Evolutionary conservation across 2,113 vertebrate species (phyloP), one percentile per base, ranked within the genome.

Genomic region (Octodon degus): DNA sequence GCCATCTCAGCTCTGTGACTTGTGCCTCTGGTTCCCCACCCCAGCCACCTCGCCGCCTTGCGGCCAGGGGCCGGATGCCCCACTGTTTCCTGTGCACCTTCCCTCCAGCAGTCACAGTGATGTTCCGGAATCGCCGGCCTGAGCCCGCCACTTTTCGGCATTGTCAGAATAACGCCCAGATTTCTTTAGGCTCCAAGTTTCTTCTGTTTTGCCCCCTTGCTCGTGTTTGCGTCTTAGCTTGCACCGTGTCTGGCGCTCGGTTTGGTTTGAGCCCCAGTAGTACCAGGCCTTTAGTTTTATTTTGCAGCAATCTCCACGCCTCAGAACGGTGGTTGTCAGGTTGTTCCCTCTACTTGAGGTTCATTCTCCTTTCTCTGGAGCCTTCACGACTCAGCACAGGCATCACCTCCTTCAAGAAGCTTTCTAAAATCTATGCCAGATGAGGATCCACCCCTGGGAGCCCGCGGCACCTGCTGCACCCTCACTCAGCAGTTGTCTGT

Each of bases 331-430:
- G 37, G 17, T 12, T 43, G 4, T 30, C 85, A 65, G n/a, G 63
- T 89, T 12, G 40, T 72, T 84, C 17, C 32, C 63, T 90, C 1
- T 65, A 65, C 65, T 50, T 90, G 60, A 53, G 85, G 40, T 63
- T 32, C 87, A 76, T 25, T 24, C 5, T 11, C 40, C 8, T 50
- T 62, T 14, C 27, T 60, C n/a, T 27, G 13, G 65, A 58, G 8
- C 55, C 30, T 22, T 82, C 20, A 10, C 94, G 90, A 94, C 63
- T 89, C 84, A 93, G 90, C 89, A 80, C 53, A 70, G 86, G 7
- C 70, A 34, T 50, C 76, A 32, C 77, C 67, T 19, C 53, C 81
- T 76, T 34, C 20, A 79, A 40, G 67, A 88, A 88, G 27, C 30
- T 13, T 25, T 91, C 93, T 89, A 86, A 43, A 90, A 7, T 62